phyloP scores from a whole-genome alignment of 1,140 invertebrate genomes.

The Periplaneta americana region DNA sequence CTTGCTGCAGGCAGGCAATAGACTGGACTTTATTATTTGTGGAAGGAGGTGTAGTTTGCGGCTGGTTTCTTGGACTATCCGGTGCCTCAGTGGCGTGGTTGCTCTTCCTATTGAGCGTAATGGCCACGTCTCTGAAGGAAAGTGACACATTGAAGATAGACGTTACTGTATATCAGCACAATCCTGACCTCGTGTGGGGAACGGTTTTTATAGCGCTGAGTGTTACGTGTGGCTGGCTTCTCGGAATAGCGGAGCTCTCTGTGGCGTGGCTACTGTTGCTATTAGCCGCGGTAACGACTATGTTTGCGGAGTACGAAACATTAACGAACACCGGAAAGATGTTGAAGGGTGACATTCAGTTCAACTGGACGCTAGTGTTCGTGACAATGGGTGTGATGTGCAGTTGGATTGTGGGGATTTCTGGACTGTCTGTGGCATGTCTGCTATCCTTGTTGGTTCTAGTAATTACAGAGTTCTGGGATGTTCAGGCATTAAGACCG shows the following conservation, averaged over 20 bases:
- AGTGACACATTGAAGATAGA: neutral
- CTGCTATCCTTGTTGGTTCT: slow-evolving; percentile 29
- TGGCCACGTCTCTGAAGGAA: neutral
- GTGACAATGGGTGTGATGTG: slow-evolving; percentile 27
- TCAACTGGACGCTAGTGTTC: neutral
- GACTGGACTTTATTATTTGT: neutral
- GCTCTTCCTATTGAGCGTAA: neutral
- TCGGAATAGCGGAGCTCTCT: neutral
- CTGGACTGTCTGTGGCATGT: slow-evolving; percentile 35
- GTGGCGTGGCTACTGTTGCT: neutral
- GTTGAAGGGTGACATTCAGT: neutral
- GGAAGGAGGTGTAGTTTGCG: neutral
- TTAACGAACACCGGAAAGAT: neutral
- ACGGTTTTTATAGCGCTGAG: neutral
- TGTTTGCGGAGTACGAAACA: neutral
- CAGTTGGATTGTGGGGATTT: slow-evolving; percentile 35
- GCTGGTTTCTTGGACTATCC: neutral
- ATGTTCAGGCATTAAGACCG: neutral
- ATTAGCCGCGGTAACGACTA: neutral
- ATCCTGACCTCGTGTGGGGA: neutral
- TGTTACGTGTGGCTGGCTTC: neutral
- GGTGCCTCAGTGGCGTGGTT: neutral
- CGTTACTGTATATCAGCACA: neutral
- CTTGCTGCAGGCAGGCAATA: neutral
- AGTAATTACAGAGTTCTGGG: slow-evolving; percentile 21